These are phyloP conservation scores for Apantesis nais DNA, from an alignment of 2,888 invertebrate genomes.

Conservation along the genomic window DNA sequence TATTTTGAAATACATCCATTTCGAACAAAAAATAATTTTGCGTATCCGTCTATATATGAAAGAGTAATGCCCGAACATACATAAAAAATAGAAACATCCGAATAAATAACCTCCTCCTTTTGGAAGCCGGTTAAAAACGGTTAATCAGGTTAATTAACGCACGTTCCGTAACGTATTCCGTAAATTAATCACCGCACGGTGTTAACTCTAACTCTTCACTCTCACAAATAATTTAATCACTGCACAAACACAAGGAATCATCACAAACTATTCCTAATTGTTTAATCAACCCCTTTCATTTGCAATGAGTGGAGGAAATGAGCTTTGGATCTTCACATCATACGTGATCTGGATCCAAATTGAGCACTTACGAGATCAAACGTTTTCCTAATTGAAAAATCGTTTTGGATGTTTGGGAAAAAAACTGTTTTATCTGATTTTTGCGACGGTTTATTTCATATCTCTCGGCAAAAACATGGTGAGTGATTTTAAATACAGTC, in stretches of 20 bases:
- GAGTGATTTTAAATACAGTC: slow-evolving; percentile 1
- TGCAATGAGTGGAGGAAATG: slow-evolving; percentile 48
- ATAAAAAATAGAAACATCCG: no score
- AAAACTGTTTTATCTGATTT: slow-evolving; percentile 12
- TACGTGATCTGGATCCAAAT: slow-evolving; percentile 49
- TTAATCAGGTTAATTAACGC: background rate
- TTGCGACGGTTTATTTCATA: slow-evolving; percentile 6
- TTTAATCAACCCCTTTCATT: slow-evolving; percentile 45
- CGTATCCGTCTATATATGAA: no score
- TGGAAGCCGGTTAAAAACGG: no score
- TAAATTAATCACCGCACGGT: background rate
- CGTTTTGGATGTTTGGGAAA: slow-evolving; percentile 45
- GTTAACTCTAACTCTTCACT: slow-evolving; percentile 1
- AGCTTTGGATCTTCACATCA: slow-evolving; percentile 42
- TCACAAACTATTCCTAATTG: slow-evolving; percentile 41
- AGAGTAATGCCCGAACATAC: no score
- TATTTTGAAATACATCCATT: no score
- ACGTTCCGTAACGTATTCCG: background rate
- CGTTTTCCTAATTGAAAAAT: slow-evolving; percentile 52
- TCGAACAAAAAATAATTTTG: no score
- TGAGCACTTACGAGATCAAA: slow-evolving; percentile 41
- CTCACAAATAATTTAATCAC: slow-evolving; percentile 5
- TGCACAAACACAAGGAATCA: slow-evolving; percentile 34
- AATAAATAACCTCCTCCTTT: no score
- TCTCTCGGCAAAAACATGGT: slow-evolving; percentile 5